phyloP scores from a whole-genome alignment of 2,797 vertebrate species.

The Anisognathus igniventris region DNA sequence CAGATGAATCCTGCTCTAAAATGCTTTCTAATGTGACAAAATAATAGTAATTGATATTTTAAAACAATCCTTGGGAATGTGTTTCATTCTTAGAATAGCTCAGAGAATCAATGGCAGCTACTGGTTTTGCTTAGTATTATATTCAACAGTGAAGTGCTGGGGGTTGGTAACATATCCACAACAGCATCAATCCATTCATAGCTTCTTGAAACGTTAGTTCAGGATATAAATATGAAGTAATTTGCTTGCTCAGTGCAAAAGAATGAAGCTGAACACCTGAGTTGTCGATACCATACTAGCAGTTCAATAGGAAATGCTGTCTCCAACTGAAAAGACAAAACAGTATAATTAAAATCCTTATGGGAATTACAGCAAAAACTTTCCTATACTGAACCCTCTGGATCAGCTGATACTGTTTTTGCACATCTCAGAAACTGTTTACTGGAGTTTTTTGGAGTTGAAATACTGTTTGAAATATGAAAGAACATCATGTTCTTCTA shows the following conservation, averaged over 20 bases:
- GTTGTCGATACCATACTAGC: neutral
- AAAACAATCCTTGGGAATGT: neutral
- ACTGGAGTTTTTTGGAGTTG: neutral
- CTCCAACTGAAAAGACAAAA: neutral
- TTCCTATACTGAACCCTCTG: neutral
- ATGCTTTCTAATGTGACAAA: neutral
- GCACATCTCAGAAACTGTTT: slow-evolving; percentile 6
- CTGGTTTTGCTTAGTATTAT: neutral
- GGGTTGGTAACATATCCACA: neutral
- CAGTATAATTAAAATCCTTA: neutral
- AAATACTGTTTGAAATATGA: slow-evolving; percentile 6
- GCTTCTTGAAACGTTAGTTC: neutral
- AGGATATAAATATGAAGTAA: neutral
- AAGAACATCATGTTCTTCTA: slow-evolving; percentile 37
- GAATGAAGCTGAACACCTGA: slow-evolving; percentile 12
- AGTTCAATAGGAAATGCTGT: neutral
- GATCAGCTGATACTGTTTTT: neutral
- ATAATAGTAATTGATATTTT: neutral
- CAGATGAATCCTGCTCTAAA: slow-evolving; percentile 4
- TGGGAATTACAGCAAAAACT: neutral
- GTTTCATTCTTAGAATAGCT: neutral
- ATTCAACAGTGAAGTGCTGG: neutral
- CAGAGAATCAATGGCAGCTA: neutral
- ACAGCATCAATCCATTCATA: neutral
- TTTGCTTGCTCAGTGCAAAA: neutral